Evolutionary conservation across 2,797 vertebrate species (phyloP).

Genomic region (Rhabdophis nuchalis): DNA sequence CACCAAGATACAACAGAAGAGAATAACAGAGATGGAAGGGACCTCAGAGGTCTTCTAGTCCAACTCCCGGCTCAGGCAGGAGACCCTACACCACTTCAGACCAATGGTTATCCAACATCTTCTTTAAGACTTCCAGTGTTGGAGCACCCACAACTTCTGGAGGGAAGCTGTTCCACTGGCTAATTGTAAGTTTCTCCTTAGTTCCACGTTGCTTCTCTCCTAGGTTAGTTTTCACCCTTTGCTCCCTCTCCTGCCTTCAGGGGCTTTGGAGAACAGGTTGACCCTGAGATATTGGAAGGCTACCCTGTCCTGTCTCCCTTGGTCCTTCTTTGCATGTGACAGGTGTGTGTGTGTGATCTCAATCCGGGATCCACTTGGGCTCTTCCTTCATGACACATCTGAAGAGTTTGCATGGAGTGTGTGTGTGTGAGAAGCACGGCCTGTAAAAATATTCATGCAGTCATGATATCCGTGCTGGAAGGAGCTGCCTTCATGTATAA

Average conservation of each 20-base stretch:
- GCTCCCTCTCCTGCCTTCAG: background rate
- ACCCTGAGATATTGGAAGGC: too few relatives aligned
- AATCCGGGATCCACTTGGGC: background rate
- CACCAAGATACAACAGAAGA: background rate
- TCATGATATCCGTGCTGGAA: background rate
- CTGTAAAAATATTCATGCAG: background rate
- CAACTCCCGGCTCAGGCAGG: background rate
- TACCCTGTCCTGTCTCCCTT: background rate
- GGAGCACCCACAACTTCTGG: background rate
- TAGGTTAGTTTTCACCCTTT: background rate
- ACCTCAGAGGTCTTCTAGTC: background rate
- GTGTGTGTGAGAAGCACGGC: fast-evolving
- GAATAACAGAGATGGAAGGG: background rate
- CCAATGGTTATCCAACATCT: background rate
- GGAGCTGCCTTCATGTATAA: background rate
- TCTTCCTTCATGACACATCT: background rate
- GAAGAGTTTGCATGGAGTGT: background rate
- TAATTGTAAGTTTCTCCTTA: background rate
- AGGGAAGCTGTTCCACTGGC: fast-evolving
- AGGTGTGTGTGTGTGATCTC: background rate
- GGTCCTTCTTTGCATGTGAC: background rate
- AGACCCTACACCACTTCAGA: background rate
- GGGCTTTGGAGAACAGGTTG: background rate
- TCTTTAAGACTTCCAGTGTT: background rate
- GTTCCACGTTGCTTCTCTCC: background rate